Conservation (phyloP, 2,797 vertebrate species). For the Pipistrellus nathusii region DNA sequence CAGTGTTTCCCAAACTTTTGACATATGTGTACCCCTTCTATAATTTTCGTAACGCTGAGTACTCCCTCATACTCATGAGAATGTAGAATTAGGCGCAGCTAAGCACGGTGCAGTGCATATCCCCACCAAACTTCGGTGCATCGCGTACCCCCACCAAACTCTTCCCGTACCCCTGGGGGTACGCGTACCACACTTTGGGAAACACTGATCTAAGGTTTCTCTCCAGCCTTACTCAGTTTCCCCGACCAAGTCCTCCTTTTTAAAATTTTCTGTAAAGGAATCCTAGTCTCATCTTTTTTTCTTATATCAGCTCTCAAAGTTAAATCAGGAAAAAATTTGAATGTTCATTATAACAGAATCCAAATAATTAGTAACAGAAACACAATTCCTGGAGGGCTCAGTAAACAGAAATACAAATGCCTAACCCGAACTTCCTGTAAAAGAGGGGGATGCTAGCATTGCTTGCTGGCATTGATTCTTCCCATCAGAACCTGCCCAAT, state of each 20-base stretch:
- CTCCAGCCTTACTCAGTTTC: constrained; percentile 1
- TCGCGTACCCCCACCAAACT: no score
- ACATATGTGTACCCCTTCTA: no score
- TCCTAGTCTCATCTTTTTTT: constrained; percentile 23
- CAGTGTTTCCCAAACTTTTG: no score
- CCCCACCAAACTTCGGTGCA: no score
- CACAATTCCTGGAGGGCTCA: not conserved
- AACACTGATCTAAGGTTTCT: not conserved
- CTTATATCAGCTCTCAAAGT: not conserved
- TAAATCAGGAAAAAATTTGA: constrained; percentile 6
- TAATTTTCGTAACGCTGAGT: no score
- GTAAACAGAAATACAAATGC: not conserved
- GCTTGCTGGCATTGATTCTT: not conserved
- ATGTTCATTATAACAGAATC: not conserved
- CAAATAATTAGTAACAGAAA: constrained; percentile 28
- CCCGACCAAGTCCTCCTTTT: not conserved
- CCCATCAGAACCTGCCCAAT: not conserved
- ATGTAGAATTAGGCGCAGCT: no score
- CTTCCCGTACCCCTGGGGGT: no score
- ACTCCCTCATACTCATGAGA: no score
- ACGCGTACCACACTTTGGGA: no score
- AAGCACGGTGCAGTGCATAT: no score
- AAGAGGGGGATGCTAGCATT: not conserved
- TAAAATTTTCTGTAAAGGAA: not conserved
- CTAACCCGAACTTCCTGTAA: not conserved